Base-by-base conservation (phyloP, 1,140 invertebrate genomes). In the Polyergus mexicanus region DNA sequence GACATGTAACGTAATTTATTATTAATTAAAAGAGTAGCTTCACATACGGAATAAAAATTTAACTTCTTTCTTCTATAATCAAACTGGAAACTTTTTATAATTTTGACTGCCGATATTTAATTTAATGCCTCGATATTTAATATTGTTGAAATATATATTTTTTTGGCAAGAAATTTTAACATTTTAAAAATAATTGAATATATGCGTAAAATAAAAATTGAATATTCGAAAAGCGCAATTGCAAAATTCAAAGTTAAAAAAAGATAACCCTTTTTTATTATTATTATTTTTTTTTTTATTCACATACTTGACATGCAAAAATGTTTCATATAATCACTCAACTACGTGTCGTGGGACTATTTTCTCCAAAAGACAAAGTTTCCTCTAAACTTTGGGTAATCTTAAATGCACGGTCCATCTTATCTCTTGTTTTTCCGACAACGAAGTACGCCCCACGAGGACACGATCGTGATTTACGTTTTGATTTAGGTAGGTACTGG, bases 401-500 rank as follows among this genome's bases (percentile, higher is more conserved):
- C 56, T 75, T 60, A 69, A 75, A 89, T 77, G 84, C 81, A 68
- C 54, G 22, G 38, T 60, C 51, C 69, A 68, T 68, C 87, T 89
- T 89, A 89, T 89, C 88, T 89, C 22, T 22, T 63, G 38, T 77
- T 75, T 63, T 56, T 32, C 51, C 72, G 60, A 69, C 60, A 78
- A 68, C 87, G 54, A 80, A 66, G 54, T 86, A 74, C 71, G 51
- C 47, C 60, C 58, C 41, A 22, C 62, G 58, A 68, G 41, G 68
- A 71, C 54, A 54, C 65, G 56, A 88, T 58, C 69, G 83, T 89
- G 88, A 89, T 89, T 89, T 89, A 89, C 71, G 78, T 78, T 69
- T 87, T 81, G 88, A 87, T 90, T 90, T 87, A 81, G 44, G 69
- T 84, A 47, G 56, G 28, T 69, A 58, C 32, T 63, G 88, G 88